Conservation (phyloP, 2,888 invertebrate genomes). For the Phlogophora meticulosa region DNA sequence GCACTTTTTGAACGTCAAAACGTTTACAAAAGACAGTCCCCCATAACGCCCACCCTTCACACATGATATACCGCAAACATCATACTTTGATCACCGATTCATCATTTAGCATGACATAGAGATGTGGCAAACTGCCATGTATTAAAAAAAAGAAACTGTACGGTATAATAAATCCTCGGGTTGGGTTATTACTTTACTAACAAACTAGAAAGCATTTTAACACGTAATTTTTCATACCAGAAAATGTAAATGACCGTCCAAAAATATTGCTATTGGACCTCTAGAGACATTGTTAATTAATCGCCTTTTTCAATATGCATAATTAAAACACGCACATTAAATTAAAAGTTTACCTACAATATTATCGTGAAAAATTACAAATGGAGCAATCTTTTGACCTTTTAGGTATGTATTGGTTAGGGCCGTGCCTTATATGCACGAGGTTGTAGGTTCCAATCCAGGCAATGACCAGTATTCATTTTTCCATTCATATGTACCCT, state of each 20-base stretch:
- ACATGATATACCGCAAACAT: conserved; percentile 28
- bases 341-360: neutral
- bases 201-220: conserved; percentile 14
- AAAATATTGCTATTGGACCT: conserved; percentile 13
- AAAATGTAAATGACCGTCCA: conserved; percentile 5
- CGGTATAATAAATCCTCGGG: neutral
- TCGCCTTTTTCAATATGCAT: neutral
- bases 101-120: conserved; percentile 35
- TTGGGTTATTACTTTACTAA: too few relatives aligned
- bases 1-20: too few relatives aligned
- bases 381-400: too few relatives aligned
- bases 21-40: too few relatives aligned
- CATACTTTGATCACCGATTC: conserved; percentile 53
- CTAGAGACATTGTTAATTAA: conserved; percentile 38
- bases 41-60: too few relatives aligned
- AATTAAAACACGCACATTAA: conserved; percentile 14
- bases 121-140: conserved; percentile 46
- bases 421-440: too few relatives aligned
- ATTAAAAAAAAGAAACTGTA: neutral
- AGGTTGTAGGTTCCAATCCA: too few relatives aligned
- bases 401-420: too few relatives aligned
- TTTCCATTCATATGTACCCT: too few relatives aligned
- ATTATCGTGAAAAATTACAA: too few relatives aligned
- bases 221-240: neutral
- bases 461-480: too few relatives aligned